Conservation (phyloP, 1,140 invertebrate species). For the Asobara japonica region DNA sequence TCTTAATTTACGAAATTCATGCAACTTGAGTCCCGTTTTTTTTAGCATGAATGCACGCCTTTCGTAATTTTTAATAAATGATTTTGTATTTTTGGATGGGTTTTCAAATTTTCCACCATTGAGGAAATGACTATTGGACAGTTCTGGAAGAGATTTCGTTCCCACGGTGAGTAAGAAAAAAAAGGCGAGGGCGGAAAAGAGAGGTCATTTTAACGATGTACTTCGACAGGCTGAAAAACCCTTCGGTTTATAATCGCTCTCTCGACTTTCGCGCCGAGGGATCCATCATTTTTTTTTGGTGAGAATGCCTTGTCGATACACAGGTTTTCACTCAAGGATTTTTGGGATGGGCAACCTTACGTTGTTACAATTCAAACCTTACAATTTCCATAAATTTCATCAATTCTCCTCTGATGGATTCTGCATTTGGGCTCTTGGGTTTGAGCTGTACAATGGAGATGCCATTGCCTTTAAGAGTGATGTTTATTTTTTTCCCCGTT, state of each 20-base stretch:
- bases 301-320: not conserved
- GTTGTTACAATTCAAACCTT: too few relatives aligned
- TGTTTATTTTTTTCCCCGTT: too few relatives aligned
- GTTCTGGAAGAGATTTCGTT: slow-evolving; percentile 32
- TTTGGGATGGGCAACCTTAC: not conserved
- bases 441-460: not conserved
- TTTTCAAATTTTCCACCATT: not conserved
- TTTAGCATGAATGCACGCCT: not conserved
- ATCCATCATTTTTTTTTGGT: slow-evolving; percentile 12
- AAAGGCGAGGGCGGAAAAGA: slow-evolving; percentile 4
- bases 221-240: slow-evolving; percentile 1
- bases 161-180: slow-evolving; percentile 25
- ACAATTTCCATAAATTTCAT: too few relatives aligned
- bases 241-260: slow-evolving; percentile 10
- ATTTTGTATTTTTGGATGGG: not conserved
- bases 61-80: not conserved
- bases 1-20: too few relatives aligned
- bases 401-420: too few relatives aligned
- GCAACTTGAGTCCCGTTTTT: not conserved
- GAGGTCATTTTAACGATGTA: slow-evolving; percentile 32
- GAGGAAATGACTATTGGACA: slow-evolving; percentile 6
- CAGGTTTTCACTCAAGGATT: not conserved
- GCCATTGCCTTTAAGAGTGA: not conserved
- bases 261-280: not conserved
- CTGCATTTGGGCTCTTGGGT: not conserved